phyloP scores from a whole-genome alignment of 2,113 vertebrate genomes.

The Cyanoramphus novaezelandiae region DNA sequence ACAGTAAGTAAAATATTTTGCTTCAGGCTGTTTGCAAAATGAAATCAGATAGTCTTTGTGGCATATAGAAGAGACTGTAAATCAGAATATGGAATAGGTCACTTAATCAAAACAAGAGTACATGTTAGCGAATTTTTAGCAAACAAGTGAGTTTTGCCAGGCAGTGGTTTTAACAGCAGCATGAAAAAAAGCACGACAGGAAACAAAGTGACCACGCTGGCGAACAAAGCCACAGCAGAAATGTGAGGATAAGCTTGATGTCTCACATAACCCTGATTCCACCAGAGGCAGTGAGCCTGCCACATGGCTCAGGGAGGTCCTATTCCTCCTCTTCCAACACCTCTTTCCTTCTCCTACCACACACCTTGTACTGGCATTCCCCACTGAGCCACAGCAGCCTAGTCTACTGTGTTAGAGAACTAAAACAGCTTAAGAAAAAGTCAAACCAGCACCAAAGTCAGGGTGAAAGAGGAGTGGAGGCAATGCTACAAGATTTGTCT shows the following conservation, averaged over 20 bases:
- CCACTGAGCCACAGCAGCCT: not conserved
- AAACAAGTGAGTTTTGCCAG: not conserved
- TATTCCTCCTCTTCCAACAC: not conserved
- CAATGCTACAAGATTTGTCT: rapidly evolving
- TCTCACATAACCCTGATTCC: not conserved
- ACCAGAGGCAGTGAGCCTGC: rapidly evolving
- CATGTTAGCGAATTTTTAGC: not conserved
- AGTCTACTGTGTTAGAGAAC: not conserved
- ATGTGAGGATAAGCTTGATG: not conserved
- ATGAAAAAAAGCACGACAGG: not conserved
- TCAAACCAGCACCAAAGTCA: not conserved
- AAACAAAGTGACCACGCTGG: rapidly evolving
- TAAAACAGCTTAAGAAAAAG: not conserved
- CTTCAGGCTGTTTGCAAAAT: not conserved
- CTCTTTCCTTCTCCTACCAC: not conserved
- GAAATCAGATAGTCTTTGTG: not conserved
- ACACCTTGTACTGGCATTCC: not conserved
- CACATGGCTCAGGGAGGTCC: not conserved
- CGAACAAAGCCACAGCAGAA: not conserved
- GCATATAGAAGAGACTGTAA: not conserved
- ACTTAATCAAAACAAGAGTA: not conserved
- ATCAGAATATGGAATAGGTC: not conserved
- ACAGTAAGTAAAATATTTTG: not conserved
- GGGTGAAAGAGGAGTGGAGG: not conserved
- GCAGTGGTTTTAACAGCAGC: not conserved